Percentiles rank a stretch among this genome's conserved stretches.
Conservation (phyloP, 2,888 invertebrate genomes). For the Dinocampus coccinellae region DNA sequence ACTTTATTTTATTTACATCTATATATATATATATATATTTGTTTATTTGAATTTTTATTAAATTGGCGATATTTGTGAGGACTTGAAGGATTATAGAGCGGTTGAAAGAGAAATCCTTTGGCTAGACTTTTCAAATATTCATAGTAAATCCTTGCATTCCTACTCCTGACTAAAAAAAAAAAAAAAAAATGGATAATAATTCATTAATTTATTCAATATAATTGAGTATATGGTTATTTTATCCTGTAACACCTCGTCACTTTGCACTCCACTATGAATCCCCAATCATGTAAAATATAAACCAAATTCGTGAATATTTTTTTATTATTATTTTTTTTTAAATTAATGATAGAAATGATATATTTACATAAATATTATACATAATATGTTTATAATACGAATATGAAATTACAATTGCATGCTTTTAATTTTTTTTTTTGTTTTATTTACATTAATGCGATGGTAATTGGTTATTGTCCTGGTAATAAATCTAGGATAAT, state of each 20-base stretch:
- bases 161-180: neutral
- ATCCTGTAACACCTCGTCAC: slow-evolving; percentile 9
- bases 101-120: slow-evolving; percentile 1
- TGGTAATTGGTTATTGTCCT: neutral
- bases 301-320: neutral
- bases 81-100: neutral
- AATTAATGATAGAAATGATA: too few relatives aligned
- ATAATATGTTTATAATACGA: neutral
- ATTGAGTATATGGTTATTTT: neutral
- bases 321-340: too few relatives aligned
- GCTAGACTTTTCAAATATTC: neutral
- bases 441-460: neutral
- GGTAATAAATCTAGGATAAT: neutral
- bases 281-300: neutral
- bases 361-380: neutral
- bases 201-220: neutral
- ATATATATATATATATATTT: slow-evolving; percentile 10
- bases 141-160: neutral
- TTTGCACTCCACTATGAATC: slow-evolving; percentile 1
- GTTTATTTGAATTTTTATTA: slow-evolving; percentile 21
- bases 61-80: slow-evolving; percentile 9
- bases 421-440: neutral
- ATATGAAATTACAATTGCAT: neutral
- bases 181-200: neutral
- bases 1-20: slow-evolving; percentile 44